Percentiles rank a stretch among this genome's conserved stretches.
Conservation (phyloP, 2,113 vertebrate species). For the Nothobranchius kuhntae region DNA sequence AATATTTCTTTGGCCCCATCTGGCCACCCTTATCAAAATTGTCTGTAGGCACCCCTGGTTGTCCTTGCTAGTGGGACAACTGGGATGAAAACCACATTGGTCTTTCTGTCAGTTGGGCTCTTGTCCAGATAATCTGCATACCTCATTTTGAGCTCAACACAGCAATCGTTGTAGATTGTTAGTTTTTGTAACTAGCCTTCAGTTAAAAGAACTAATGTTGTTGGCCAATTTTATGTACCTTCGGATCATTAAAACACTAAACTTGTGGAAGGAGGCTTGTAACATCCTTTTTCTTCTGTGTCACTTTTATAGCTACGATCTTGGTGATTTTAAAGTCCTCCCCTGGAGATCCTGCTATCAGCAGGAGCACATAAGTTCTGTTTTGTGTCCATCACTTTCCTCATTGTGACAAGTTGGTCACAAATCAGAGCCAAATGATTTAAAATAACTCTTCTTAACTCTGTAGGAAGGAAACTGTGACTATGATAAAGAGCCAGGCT, state of each 20-base stretch:
- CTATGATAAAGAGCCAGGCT: conserved; percentile 54
- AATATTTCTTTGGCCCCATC: too few species aligned
- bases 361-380: conserved; percentile 5
- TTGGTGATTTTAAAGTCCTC: conserved; percentile 14
- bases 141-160: background rate
- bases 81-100: too few species aligned
- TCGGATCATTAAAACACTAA: background rate
- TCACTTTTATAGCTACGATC: conserved; percentile 5
- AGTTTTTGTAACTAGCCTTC: background rate
- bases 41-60: too few species aligned
- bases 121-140: too few species aligned
- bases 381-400: background rate
- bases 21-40: too few species aligned
- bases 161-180: background rate
- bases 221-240: background rate
- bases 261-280: background rate
- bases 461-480: conserved; percentile 40
- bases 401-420: conserved; percentile 5
- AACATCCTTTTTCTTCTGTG: too few species aligned
- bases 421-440: conserved; percentile 38
- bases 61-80: too few species aligned
- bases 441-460: conserved; percentile 45
- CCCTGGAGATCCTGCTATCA: conserved; percentile 17
- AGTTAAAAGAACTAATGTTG: background rate
- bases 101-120: too few species aligned